Base-by-base conservation (phyloP, 2,888 invertebrate species). In the Perizoma affinitatum region DNA sequence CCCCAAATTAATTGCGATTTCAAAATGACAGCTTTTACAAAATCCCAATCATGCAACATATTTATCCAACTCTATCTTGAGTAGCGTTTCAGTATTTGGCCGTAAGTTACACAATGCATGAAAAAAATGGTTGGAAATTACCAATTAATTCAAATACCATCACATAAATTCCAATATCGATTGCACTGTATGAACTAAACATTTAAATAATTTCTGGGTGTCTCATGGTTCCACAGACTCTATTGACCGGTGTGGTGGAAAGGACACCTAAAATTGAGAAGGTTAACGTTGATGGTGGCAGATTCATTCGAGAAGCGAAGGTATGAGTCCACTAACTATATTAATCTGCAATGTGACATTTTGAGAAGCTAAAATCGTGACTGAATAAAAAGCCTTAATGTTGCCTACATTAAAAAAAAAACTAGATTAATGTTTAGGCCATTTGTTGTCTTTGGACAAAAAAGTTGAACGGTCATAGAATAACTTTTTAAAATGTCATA, bases 261-360 rank as follows among this genome's bases (percentile, higher is more conserved):
- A 95, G 97, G 84, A 97, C 97, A 74, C 97, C 97, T 78, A 96
- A 96, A 87, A 97, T 99, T 82, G 99, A 99, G 89, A 96, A 97
- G 83, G 97, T 98, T 83, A 99, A 99, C 93, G 94, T 96, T 75
- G 97, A 97, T 79, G 99, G 99, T 80, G 98, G 98, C 75, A 95
- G 97, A 87, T 97, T 96, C 90, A 98, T 99, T 82, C 95, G 98
- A 70, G 99, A 99, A 94, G 98, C 98, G 79, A 98, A 98, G 98
- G 98, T 99, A 96, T 95, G 64, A 64, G n/a, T 47, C 34, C 6
- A 57, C 63, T 63, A 72, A 76, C 61, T 49, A 44, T 35, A 51
- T 54, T 58, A 61, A 35, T 69, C 60, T 72, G 71, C 59, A 61
- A 74, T 80, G 70, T 80, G 77, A 65, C 73, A 58, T 75, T 78